Evolutionary conservation across 2,888 invertebrate species (phyloP).

Genomic region (Lagria hirta): DNA sequence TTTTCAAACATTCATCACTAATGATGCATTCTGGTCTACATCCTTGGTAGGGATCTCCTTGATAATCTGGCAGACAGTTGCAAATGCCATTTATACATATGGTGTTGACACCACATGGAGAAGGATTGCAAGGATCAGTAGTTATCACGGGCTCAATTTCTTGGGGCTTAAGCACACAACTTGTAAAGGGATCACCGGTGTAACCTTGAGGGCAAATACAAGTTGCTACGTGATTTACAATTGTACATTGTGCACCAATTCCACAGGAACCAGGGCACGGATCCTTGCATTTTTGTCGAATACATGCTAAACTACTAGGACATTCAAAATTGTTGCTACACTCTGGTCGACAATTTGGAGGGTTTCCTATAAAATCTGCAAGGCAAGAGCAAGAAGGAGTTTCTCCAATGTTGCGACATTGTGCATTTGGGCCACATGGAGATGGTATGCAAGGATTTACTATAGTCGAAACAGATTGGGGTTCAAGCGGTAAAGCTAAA

Average conservation of each 20-base stretch:
- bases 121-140: conserved; percentile 79
- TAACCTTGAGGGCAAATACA: conserved; percentile 80
- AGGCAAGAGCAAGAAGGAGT: conserved; percentile 80
- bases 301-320: conserved; percentile 80
- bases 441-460: conserved; percentile 78
- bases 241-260: conserved; percentile 72
- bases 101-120: conserved; percentile 85
- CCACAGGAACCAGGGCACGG: conserved; percentile 88
- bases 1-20: conserved; percentile 76
- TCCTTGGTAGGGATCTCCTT: conserved; percentile 84
- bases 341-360: conserved; percentile 85
- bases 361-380: conserved; percentile 75
- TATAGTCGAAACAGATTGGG: conserved; percentile 55
- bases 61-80: conserved; percentile 77
- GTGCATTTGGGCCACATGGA: conserved; percentile 82
- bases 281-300: conserved; percentile 77
- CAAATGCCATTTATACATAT: conserved; percentile 80
- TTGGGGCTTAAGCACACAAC: conserved; percentile 56
- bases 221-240: conserved; percentile 81
- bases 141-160: conserved; percentile 57
- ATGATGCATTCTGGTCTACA: conserved; percentile 85
- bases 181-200: conserved; percentile 82
- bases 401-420: conserved; percentile 75
- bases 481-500: conserved; percentile 54
- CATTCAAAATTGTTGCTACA: conserved; percentile 85